phyloP scores from a whole-genome alignment of 2,113 vertebrate species.

The Gulo gulo region DNA sequence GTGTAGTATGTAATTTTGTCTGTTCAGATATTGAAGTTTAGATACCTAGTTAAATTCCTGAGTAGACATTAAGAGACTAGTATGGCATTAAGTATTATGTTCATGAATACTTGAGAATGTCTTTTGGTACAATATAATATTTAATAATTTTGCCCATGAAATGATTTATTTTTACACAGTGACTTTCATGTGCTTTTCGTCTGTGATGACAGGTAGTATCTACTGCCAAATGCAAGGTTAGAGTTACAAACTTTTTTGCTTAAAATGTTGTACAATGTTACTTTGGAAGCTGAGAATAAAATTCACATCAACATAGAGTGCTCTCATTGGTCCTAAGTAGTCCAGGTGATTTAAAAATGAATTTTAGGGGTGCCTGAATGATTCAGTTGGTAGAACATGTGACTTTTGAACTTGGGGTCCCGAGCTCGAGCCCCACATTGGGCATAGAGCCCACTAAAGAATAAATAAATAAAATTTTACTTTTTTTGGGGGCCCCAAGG shows the following conservation, averaged over 20 bases:
- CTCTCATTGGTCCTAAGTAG: not conserved
- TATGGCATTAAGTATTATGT: not conserved
- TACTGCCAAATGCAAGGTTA: not conserved
- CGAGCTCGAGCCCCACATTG: not conserved
- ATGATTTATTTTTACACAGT: not conserved
- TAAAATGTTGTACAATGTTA: not conserved
- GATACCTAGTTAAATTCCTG: not conserved
- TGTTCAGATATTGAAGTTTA: conserved; percentile 8
- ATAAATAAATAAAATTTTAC: not conserved
- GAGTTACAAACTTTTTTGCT: not conserved
- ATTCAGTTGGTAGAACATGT: not conserved
- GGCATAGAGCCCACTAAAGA: not conserved
- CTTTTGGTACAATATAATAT: conserved; percentile 1
- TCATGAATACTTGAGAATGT: conserved; percentile 21
- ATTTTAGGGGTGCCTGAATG: not conserved
- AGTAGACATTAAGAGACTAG: not conserved
- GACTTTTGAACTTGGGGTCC: not conserved
- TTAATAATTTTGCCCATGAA: conserved; percentile 15
- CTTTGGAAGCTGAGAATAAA: conserved; percentile 9
- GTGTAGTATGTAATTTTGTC: not conserved
- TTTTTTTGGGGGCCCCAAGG: not conserved
- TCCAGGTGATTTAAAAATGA: not conserved
- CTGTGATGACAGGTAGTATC: not conserved
- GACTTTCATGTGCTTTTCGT: conserved; percentile 10
- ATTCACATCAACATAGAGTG: not conserved